Evolutionary conservation across 2,888 invertebrate genomes (phyloP).

Genomic region (Reticulitermes lucifugus): DNA sequence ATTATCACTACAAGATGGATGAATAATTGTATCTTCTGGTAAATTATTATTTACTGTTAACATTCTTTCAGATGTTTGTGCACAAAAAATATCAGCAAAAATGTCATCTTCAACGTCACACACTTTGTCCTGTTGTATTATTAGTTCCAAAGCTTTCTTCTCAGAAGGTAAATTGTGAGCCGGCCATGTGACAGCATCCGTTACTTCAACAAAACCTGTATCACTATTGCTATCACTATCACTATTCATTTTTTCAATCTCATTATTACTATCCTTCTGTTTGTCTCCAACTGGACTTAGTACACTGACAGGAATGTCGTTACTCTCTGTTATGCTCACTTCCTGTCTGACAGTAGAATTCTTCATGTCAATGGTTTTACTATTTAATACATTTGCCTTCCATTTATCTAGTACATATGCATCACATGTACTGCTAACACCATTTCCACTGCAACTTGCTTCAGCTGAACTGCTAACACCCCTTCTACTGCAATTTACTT

Average conservation of each 20-base stretch:
- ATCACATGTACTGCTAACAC: too few relatives aligned
- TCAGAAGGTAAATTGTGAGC: neutral
- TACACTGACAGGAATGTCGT: too few relatives aligned
- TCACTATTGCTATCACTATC: slow-evolving; percentile 21
- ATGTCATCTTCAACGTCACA: slow-evolving; percentile 70
- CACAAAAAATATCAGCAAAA: slow-evolving; percentile 78
- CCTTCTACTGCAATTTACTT: too few relatives aligned
- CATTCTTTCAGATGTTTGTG: neutral
- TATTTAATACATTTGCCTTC: too few relatives aligned
- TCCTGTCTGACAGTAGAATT: too few relatives aligned
- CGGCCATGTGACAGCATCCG: neutral
- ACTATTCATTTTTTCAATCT: neutral
- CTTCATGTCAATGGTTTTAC: too few relatives aligned
- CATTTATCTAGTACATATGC: too few relatives aligned
- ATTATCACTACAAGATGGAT: neutral
- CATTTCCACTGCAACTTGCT: too few relatives aligned
- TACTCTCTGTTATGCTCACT: too few relatives aligned
- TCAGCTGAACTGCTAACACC: too few relatives aligned
- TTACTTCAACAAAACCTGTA: slow-evolving; percentile 44
- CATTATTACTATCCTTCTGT: neutral
- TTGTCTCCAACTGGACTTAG: too few relatives aligned
- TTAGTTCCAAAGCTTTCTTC: slow-evolving; percentile 59
- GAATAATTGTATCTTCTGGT: neutral
- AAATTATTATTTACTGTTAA: neutral
- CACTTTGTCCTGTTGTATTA: slow-evolving; percentile 60